Conservation (phyloP, 1,140 invertebrate genomes). For the Riptortus pedestris region DNA sequence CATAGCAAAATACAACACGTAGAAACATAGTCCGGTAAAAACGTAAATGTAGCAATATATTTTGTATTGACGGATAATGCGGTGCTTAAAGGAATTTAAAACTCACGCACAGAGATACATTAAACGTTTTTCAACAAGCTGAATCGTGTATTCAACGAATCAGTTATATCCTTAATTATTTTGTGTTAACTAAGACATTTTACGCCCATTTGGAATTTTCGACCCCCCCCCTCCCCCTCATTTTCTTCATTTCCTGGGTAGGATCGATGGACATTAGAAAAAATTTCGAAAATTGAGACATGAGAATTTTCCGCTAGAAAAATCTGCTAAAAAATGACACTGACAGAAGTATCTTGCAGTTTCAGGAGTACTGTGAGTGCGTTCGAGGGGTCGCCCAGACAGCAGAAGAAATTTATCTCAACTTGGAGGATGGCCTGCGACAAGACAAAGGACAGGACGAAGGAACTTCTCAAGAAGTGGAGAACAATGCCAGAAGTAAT, state of each 20-base stretch:
- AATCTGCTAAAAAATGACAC: background rate
- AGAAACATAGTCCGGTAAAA: too few species aligned
- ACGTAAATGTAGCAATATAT: too few species aligned
- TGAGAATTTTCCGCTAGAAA: background rate
- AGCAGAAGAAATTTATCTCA: constrained; percentile 51
- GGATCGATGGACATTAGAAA: background rate
- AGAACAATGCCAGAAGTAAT: constrained; percentile 47
- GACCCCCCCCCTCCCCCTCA: too few species aligned
- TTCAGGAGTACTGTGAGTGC: constrained; percentile 1
- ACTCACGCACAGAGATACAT: too few species aligned
- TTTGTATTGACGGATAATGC: too few species aligned
- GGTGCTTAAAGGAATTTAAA: too few species aligned
- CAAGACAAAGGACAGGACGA: constrained; percentile 54
- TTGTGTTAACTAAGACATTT: too few species aligned
- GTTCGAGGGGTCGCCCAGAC: constrained; percentile 34
- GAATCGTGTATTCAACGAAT: background rate
- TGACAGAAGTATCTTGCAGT: background rate
- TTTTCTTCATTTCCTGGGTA: background rate
- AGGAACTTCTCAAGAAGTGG: constrained; percentile 55
- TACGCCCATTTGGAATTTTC: too few species aligned
- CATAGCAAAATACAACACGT: too few species aligned
- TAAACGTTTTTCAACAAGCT: background rate
- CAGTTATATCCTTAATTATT: background rate
- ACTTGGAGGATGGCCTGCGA: constrained; percentile 60
- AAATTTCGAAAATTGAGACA: background rate